phyloP scores from a whole-genome alignment of 2,113 vertebrate genomes.

The Talpa occidentalis region DNA sequence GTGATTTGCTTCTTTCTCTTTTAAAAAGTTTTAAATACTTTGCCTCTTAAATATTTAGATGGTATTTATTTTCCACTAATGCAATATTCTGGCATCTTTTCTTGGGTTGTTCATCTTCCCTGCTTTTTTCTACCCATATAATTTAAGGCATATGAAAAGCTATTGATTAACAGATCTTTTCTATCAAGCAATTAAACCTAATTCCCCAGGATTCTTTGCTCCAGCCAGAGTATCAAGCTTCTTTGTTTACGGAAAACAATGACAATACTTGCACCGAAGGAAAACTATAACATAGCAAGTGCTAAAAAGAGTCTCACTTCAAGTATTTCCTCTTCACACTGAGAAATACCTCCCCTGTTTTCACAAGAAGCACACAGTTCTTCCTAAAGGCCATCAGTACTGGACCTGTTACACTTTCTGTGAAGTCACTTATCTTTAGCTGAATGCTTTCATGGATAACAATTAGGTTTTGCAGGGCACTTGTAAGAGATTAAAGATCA shows the following conservation, averaged over 20 bases:
- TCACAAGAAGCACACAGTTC: slow-evolving; percentile 27
- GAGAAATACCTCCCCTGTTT: slow-evolving; percentile 6
- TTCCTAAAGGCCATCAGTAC: slow-evolving; percentile 59
- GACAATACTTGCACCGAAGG: not conserved
- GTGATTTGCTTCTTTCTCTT: slow-evolving; percentile 35
- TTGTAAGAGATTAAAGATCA: slow-evolving; percentile 78
- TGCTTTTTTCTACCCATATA: slow-evolving; percentile 31
- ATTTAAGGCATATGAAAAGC: slow-evolving; percentile 50
- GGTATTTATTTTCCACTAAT: not conserved
- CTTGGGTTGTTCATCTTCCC: not conserved
- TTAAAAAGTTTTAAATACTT: not conserved
- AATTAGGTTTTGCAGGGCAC: slow-evolving; percentile 75
- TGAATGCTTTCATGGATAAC: slow-evolving; percentile 60
- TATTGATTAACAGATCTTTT: slow-evolving; percentile 46
- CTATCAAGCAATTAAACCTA: slow-evolving; percentile 30
- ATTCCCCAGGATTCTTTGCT: slow-evolving; percentile 47
- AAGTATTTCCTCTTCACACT: slow-evolving; percentile 45
- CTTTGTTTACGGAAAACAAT: slow-evolving; percentile 64
- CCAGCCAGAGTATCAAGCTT: slow-evolving; percentile 25
- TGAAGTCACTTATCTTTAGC: slow-evolving; percentile 76
- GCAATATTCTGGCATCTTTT: slow-evolving; percentile 6
- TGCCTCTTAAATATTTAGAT: slow-evolving; percentile 19
- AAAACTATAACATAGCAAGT: not conserved
- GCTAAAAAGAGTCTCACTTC: slow-evolving; percentile 52
- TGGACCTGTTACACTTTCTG: not conserved